A percentile compares a stretch with the other conserved stretches of the same genome.
Evolutionary conservation across 2,888 invertebrate genomes (phyloP).

Genomic region (Monopis laevigella): DNA sequence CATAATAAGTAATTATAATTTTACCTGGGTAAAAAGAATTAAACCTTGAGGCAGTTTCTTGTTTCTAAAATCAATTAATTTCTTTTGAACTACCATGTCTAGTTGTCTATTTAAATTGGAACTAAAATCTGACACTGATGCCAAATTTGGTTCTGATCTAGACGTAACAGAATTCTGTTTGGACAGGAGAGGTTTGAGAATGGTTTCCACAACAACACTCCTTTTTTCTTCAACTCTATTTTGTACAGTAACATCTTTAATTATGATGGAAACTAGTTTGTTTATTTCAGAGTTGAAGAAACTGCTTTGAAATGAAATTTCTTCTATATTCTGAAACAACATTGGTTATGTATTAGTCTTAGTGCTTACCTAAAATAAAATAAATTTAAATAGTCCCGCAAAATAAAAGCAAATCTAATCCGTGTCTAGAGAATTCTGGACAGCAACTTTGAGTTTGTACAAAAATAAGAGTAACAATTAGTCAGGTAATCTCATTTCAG

Average conservation of each 20-base stretch:
- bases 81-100: conserved; percentile 26
- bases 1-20: not conserved
- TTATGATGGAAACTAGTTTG: conserved; percentile 83
- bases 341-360: too few species aligned
- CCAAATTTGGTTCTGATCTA: conserved; percentile 25
- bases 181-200: conserved; percentile 55
- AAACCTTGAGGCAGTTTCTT: conserved; percentile 82
- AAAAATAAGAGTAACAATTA: too few species aligned
- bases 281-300: conserved; percentile 89
- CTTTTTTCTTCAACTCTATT: conserved; percentile 72
- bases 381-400: too few species aligned
- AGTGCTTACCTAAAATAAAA: too few species aligned
- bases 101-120: conserved; percentile 28
- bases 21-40: conserved; percentile 84
- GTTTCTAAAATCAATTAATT: conserved; percentile 73
- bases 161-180: conserved; percentile 47
- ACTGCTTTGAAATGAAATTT: conserved; percentile 86
- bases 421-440: too few species aligned
- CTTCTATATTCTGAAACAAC: conserved; percentile 79
- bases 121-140: conserved; percentile 18
- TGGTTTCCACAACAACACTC: conserved; percentile 51
- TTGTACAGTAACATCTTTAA: conserved; percentile 81
- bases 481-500: too few species aligned
- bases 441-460: too few species aligned
- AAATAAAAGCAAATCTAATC: too few species aligned